phyloP scores from a whole-genome alignment of 2,888 invertebrate species.

The Eudasyphora cyanicolor region DNA sequence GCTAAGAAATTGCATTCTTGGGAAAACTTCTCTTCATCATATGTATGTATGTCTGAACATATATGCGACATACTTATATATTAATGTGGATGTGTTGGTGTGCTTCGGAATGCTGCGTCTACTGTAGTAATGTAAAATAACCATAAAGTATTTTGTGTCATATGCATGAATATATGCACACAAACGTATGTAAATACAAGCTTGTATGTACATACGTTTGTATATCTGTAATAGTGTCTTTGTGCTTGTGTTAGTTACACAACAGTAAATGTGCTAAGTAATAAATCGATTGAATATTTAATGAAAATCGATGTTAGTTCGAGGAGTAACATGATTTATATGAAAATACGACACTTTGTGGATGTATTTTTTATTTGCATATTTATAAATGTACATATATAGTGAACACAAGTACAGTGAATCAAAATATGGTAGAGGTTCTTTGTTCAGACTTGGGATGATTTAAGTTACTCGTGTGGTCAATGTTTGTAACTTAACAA shows the following conservation, averaged over 20 bases:
- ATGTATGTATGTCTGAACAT: not conserved
- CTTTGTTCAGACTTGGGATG: too few relatives aligned
- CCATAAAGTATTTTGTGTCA: constrained; percentile 18
- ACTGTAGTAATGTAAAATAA: not conserved
- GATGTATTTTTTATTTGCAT: not conserved
- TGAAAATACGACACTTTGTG: not conserved
- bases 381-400: not conserved
- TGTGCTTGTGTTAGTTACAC: not conserved
- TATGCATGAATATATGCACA: not conserved
- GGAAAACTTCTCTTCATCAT: not conserved
- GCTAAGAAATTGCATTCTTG: constrained; percentile 40
- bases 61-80: too few relatives aligned
- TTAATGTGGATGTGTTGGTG: constrained; percentile 10
- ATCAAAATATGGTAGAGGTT: too few relatives aligned
- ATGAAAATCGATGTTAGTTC: constrained; percentile 39
- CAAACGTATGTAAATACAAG: too few relatives aligned
- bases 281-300: constrained; percentile 45
- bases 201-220: not conserved
- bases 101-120: too few relatives aligned
- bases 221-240: not conserved
- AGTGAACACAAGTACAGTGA: too few relatives aligned
- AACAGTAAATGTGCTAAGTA: constrained; percentile 20
- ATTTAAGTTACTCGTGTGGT: too few relatives aligned
- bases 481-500: too few relatives aligned
- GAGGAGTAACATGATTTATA: constrained; percentile 19